Conservation (phyloP, 2,888 invertebrate genomes). For the Eristalinus aeneus region DNA sequence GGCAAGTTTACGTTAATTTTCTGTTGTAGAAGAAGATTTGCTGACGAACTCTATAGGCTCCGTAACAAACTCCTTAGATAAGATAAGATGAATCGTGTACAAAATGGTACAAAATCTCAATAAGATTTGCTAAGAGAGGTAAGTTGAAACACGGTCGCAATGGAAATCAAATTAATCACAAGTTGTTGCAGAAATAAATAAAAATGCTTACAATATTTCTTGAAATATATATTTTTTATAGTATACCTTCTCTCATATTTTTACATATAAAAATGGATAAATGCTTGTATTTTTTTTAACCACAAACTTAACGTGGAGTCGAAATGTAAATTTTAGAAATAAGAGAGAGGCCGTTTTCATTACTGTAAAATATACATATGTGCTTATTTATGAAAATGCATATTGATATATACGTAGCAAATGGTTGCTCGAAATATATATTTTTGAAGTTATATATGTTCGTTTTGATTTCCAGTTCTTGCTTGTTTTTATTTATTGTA, state of each 20-base stretch:
- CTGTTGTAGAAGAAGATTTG: too few species aligned
- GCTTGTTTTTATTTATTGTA: constrained; percentile 26
- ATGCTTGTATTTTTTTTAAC: constrained; percentile 62
- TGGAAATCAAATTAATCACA: too few species aligned
- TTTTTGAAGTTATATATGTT: neutral
- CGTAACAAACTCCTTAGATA: too few species aligned
- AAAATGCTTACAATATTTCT: constrained; percentile 25
- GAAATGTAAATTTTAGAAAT: constrained; percentile 31
- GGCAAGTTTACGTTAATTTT: too few species aligned
- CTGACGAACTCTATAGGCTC: too few species aligned
- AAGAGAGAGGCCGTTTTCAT: neutral
- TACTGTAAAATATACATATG: constrained; percentile 19
- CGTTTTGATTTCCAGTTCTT: neutral
- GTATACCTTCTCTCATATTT: constrained; percentile 71
- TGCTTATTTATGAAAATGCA: neutral
- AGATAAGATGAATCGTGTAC: too few species aligned
- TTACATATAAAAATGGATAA: constrained; percentile 65
- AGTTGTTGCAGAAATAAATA: neutral
- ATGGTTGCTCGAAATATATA: neutral
- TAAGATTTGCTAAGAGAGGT: too few species aligned
- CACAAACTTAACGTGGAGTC: constrained; percentile 45
- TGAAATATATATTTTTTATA: constrained; percentile 57
- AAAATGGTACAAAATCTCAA: too few species aligned
- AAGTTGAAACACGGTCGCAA: too few species aligned
- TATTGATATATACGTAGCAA: neutral